Base-by-base conservation (phyloP, 2,888 invertebrate species). In the Melinopterus prodromus region DNA sequence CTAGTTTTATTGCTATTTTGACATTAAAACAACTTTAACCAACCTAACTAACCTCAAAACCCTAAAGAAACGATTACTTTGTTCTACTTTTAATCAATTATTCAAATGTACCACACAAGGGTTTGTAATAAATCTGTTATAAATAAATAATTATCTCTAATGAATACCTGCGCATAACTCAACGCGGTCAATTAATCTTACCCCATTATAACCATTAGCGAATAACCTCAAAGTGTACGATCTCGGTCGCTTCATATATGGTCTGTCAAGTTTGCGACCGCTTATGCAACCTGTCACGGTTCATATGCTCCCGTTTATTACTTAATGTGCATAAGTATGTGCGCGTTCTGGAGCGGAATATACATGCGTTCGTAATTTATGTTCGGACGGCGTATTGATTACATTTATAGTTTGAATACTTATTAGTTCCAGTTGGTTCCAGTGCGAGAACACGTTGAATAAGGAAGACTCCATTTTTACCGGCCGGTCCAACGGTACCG, bases 401-500 rank as follows among this genome's bases (percentile, higher is more conserved):
- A 81, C 79, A 75, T 81, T 79, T 79, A 79, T 77, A 79, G 81
- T 77, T 77, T 79, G 81, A 79, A 80, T 82, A 80, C 81, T 82
- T 82, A 82, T 82, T 82, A 82, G 82, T 82, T 82, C 82, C 81
- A 82, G 80, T 82, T 82, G 82, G 82, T 82, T 82, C 82, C 81
- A 82, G 80, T 79, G 76, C 69, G 78, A 80, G 81, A 77, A 76
- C 79, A 79, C 80, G 74, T 77, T 79, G 77, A 82, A 82, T 82
- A 79, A 82, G 82, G 82, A 82, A 82, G 82, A 36, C 36, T 37
- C 35, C 74, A 74, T 74, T 74, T 74, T 74, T 26, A 53, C 53
- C 53, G 53, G 5, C 53, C 53, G 53, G 26, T 12, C 35, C 12
- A 74, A 74, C 74, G 74, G 74, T 74, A 74, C 36, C 74, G 36